Evolutionary conservation across 2,797 vertebrate genomes (phyloP).

Genomic region (Enteromius thamalakanensis): DNA sequence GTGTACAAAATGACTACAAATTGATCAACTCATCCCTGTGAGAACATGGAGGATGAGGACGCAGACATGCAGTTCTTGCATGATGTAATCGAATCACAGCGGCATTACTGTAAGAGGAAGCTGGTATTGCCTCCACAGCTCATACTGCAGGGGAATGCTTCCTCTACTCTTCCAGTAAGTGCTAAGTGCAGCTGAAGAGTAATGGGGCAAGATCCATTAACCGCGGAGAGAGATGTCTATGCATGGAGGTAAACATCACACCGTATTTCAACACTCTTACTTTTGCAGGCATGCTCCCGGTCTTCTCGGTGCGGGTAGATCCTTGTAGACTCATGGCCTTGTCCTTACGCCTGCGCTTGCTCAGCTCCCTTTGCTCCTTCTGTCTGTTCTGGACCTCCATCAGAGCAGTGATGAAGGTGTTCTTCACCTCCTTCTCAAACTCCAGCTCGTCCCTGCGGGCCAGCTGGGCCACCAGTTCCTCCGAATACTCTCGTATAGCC

Average conservation of each 20-base stretch:
- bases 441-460: constrained; percentile 91
- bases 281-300: constrained; percentile 82
- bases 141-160: constrained; percentile 55
- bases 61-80: constrained; percentile 4
- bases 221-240: constrained; percentile 14
- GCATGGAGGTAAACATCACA: constrained; percentile 32
- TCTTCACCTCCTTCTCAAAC: constrained; percentile 96
- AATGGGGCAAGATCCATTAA: constrained; percentile 76
- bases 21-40: neutral
- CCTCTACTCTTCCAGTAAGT: constrained; percentile 70
- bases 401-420: constrained; percentile 91
- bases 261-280: constrained; percentile 28
- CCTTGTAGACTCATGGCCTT: constrained; percentile 88
- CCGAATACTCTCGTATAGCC: constrained; percentile 86
- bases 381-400: constrained; percentile 95
- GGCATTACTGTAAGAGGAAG: constrained; percentile 40
- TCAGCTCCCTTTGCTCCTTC: constrained; percentile 88
- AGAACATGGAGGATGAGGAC: neutral
- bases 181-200: constrained; percentile 66
- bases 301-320: constrained; percentile 76
- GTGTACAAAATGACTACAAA: neutral
- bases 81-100: constrained; percentile 35
- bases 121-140: constrained; percentile 36
- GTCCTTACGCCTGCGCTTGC: constrained; percentile 86
- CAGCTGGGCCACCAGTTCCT: constrained; percentile 91